Conservation (phyloP, 2,113 vertebrate species). For the Peromyscus leucopus region DNA sequence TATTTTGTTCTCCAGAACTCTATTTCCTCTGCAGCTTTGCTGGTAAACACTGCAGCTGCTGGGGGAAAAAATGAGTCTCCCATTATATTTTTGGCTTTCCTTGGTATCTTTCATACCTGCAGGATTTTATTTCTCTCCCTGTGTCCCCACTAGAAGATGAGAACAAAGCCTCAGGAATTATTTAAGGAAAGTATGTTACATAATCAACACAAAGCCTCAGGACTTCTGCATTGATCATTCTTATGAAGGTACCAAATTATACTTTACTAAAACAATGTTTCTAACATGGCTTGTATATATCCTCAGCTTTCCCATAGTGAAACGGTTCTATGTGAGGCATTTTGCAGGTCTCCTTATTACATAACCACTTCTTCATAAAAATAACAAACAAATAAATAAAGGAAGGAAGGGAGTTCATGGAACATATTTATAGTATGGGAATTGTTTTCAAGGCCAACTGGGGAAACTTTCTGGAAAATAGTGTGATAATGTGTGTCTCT, state of each 20-base stretch:
- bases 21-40: slow-evolving; percentile 39
- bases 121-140: neutral
- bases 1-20: slow-evolving; percentile 62
- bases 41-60: slow-evolving; percentile 66
- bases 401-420: slow-evolving; percentile 27
- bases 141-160: neutral
- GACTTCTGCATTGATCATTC: slow-evolving; percentile 1
- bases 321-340: slow-evolving; percentile 31
- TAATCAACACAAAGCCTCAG: slow-evolving; percentile 59
- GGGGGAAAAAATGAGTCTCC: neutral
- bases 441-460: slow-evolving; percentile 64
- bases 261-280: slow-evolving; percentile 40
- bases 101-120: slow-evolving; percentile 66
- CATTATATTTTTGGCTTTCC: slow-evolving; percentile 67
- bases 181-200: slow-evolving; percentile 72
- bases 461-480: slow-evolving; percentile 62
- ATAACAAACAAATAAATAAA: neutral
- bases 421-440: slow-evolving; percentile 65
- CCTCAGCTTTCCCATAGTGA: slow-evolving; percentile 24
- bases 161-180: slow-evolving; percentile 49
- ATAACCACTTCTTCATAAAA: slow-evolving; percentile 58
- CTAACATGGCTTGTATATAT: neutral
- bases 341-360: slow-evolving; percentile 38
- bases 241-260: slow-evolving; percentile 58
- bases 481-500: slow-evolving; percentile 51